Evolutionary conservation across 2,888 invertebrate species (phyloP).

Genomic region (Caenorhabditis becei): DNA sequence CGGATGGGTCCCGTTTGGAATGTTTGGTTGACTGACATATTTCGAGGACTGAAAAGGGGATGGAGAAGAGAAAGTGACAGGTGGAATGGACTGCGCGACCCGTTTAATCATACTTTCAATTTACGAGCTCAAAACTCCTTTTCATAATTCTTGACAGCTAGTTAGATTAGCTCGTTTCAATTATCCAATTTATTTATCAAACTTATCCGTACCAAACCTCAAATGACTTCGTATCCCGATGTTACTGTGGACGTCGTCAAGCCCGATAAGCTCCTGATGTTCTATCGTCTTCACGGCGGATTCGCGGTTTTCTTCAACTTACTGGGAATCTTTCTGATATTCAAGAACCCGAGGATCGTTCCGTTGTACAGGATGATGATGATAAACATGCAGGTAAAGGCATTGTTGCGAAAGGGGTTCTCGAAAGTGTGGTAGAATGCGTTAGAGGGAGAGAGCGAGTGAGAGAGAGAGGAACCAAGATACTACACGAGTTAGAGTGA

Average conservation of each 20-base stretch:
- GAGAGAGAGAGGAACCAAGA: too few species aligned
- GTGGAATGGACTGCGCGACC: conserved; percentile 8
- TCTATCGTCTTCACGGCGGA: conserved; percentile 41
- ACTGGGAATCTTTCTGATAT: conserved; percentile 40
- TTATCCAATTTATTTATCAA: not conserved
- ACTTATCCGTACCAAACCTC: not conserved
- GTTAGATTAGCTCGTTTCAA: not conserved
- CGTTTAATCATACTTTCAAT: conserved; percentile 11
- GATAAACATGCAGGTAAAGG: conserved; percentile 53
- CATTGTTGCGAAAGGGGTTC: too few species aligned
- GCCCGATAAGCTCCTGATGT: conserved; percentile 17
- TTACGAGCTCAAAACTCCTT: not conserved
- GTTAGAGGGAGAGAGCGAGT: too few species aligned
- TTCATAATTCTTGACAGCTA: too few species aligned
- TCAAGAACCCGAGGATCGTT: conserved; percentile 31
- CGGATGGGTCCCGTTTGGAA: not conserved
- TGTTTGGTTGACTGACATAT: not conserved
- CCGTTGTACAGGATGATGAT: conserved; percentile 33
- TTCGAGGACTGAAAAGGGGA: not conserved
- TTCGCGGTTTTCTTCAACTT: conserved; percentile 43
- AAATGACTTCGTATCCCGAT: conserved; percentile 32
- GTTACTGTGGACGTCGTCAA: conserved; percentile 31
- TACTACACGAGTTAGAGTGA: too few species aligned
- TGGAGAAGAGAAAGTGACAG: conserved; percentile 11
- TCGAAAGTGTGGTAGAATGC: too few species aligned